Evolutionary conservation across 64 coral and sea anemone genomes (phyloP), one percentile per base, ranked within the genome.

Genomic region (Stichodactyla helianthus): DNA sequence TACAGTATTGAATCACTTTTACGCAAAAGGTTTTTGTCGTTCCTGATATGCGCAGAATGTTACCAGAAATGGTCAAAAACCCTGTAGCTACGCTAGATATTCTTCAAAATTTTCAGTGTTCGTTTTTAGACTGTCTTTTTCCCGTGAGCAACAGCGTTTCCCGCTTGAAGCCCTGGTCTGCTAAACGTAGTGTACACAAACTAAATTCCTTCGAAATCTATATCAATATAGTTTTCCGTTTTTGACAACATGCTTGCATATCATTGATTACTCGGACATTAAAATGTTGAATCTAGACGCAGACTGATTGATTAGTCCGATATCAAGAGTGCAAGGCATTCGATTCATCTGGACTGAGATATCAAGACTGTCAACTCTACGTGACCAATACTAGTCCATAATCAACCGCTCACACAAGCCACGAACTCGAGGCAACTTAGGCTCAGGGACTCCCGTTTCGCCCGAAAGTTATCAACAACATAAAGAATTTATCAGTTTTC

Each of bases 221-320:
- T n/a, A 31, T 74, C 68, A 74, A 74, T 74, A 74, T 74, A 74
- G n/a, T 31, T 23, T 74, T 31, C 68, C 68, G 68, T 74, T 74
- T 74, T 74, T 74, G 68, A 74, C 68, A 74, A 74, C 68, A 31
- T n/a, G 22, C 25, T 74, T 23, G 68, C 23, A 27, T 74, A 35
- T 74, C 68, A 74, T 27, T 74, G 68, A 74, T 74, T 74, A 74
- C 68, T 74, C 11, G 68, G 25, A 74, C 68, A 74, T 74, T 74
- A 74, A 9, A 74, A 74, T 74, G 68, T 74, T 74, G 68, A 26
- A 74, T 74, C 25, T 74, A 31, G 22, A 23, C 25, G 11, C 68
- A 18, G 6, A 74, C 27, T 74, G 68, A 74, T 74, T 74, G 68
- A 74, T 74, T 74, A 74, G n/a, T 74, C 25, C 68, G 27, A 74